A percentile compares a stretch with the other conserved stretches of the same genome.
Conservation (phyloP, 2,888 invertebrate genomes). For the Caradrina kadenii region DNA sequence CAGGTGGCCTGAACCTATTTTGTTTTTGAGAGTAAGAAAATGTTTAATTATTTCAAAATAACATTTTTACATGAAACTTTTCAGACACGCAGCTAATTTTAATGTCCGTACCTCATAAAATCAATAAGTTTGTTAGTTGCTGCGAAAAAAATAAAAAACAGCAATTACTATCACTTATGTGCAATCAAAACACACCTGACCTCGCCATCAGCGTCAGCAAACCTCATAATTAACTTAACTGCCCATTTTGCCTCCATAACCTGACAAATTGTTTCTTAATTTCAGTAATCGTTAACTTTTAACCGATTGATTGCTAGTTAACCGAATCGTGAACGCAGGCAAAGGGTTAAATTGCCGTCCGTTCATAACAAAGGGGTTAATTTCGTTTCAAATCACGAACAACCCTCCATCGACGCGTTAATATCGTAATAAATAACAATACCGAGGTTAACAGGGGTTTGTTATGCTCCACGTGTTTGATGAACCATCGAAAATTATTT, state of each 20-base stretch:
- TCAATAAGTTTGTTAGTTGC: neutral
- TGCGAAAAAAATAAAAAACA: neutral
- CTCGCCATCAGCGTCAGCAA: conserved; percentile 9
- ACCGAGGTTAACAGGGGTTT: conserved; percentile 62
- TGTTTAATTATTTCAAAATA: too few species aligned
- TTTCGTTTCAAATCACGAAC: conserved; percentile 75
- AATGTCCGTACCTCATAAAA: neutral
- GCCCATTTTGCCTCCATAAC: conserved; percentile 48
- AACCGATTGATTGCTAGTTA: conserved; percentile 83
- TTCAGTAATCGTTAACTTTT: conserved; percentile 71
- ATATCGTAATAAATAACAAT: conserved; percentile 81
- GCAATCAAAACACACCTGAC: conserved; percentile 12
- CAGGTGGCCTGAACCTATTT: neutral
- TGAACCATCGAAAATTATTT: conserved; percentile 47
- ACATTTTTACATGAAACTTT: too few species aligned
- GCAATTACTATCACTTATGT: conserved; percentile 13
- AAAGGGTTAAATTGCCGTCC: conserved; percentile 72
- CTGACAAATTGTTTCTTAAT: conserved; percentile 74
- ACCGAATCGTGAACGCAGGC: conserved; percentile 54
- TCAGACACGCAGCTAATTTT: too few species aligned
- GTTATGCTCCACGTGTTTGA: conserved; percentile 56
- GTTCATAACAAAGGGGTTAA: conserved; percentile 79
- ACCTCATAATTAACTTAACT: conserved; percentile 42
- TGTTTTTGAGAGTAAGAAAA: neutral
- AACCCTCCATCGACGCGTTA: conserved; percentile 84